A percentile compares a stretch with the other conserved stretches of the same genome.
Conservation (phyloP, 2,797 vertebrate genomes). For the Anisognathus igniventris region DNA sequence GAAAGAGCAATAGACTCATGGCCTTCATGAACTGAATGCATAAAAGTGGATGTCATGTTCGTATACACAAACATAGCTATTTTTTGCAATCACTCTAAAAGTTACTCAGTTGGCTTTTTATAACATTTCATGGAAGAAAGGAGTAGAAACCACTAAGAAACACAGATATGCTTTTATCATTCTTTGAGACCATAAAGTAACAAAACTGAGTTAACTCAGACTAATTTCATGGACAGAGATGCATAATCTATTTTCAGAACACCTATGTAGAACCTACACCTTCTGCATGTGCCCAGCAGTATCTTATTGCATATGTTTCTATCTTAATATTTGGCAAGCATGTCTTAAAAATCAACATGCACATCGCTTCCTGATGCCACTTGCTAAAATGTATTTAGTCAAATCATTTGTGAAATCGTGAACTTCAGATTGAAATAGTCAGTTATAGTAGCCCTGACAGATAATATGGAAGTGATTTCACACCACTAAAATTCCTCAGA, state of each 20-base stretch:
- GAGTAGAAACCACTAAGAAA: neutral
- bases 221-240: neutral
- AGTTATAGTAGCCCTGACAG: neutral
- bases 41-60: fast-evolving
- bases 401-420: neutral
- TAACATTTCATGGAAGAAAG: neutral
- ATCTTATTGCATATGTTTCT: neutral
- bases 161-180: neutral
- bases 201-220: neutral
- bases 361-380: neutral
- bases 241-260: neutral
- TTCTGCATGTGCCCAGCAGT: neutral
- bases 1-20: neutral
- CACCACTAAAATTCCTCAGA: neutral
- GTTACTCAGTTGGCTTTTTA: neutral
- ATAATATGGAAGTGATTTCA: neutral
- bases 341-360: neutral
- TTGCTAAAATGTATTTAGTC: neutral
- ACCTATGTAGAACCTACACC: neutral
- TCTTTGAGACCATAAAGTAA: neutral
- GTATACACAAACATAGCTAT: neutral
- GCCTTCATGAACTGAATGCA: neutral
- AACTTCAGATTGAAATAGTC: neutral
- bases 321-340: neutral
- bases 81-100: neutral